Base-by-base conservation (phyloP, 2,888 invertebrate genomes). In the Drosophila yooni region DNA sequence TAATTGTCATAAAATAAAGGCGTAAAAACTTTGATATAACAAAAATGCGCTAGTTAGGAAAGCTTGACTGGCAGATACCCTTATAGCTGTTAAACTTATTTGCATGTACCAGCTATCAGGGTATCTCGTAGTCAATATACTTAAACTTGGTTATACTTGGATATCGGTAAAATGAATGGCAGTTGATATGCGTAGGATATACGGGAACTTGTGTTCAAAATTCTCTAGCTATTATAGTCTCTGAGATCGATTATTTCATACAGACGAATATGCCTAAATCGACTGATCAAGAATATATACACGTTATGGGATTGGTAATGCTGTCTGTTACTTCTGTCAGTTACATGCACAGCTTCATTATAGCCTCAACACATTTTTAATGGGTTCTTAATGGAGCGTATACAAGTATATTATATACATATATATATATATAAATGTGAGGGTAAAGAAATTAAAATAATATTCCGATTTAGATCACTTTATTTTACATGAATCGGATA, bases 1-100 rank as follows among this genome's bases (percentile, higher is more conserved):
- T 40, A 11, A 38, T 29, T 56, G 61, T 36, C 57, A 50, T 31
- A 5, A 43, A 43, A 46, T 31, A 25, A 34, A 48, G 43, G 43
- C 31, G 13, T 15, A 38, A 13, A 46, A 57, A 43, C 31, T n/a
- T 57, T 67, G n/a, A 13, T 31, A 1, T 38, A 48, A 48, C 29
- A 15, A 46, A 15, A 4, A 25, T 25, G 25, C 4, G 15, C 0
- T 25, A 4, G 15, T 15, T 3, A 46, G 15, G 3, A 25, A 8
- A 46, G 25, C 2, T 13, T 46, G 46, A 46, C 46, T 25, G 15
- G 15, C 46, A 15, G 46, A 46, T 25, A 25, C 46, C 15, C 46
- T 25, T 21, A 3, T 2, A 0, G 38, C 8, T 8, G 8, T 13
- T 21, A 1, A 1, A 46, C 21, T 21, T 25, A 25, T 5, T 46